Evolutionary conservation across 2,888 invertebrate genomes (phyloP).

Genomic region (Bunonema sp.): DNA sequence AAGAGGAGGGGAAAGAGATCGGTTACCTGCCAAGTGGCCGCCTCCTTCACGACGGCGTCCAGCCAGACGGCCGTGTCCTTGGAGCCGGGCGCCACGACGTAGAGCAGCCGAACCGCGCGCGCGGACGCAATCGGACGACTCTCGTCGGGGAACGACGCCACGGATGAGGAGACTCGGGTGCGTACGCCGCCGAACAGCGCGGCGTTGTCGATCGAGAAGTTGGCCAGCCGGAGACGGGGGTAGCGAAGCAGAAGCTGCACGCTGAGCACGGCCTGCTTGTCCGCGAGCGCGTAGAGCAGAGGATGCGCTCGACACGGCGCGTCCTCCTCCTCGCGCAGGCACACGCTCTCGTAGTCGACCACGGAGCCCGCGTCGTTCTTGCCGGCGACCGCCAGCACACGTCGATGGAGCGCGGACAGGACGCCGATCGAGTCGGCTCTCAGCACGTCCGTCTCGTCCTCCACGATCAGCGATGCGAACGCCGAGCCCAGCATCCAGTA

Average conservation of each 20-base stretch:
- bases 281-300: conserved; percentile 11
- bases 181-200: too few relatives aligned
- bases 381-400: too few relatives aligned
- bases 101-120: conserved; percentile 27
- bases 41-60: conserved; percentile 9
- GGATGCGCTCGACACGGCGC: too few relatives aligned
- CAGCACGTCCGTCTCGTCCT: conserved; percentile 14
- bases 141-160: too few relatives aligned
- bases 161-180: too few relatives aligned
- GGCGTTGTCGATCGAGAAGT: conserved; percentile 34
- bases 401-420: too few relatives aligned
- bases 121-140: conserved; percentile 19
- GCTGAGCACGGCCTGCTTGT: conserved; percentile 8
- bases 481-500: conserved; percentile 36
- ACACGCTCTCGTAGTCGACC: too few relatives aligned
- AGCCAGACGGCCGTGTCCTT: conserved; percentile 26
- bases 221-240: conserved; percentile 24
- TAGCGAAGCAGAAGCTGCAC: conserved; percentile 22
- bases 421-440: too few relatives aligned
- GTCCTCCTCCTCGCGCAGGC: too few relatives aligned
- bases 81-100: conserved; percentile 18
- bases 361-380: too few relatives aligned
- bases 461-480: conserved; percentile 34
- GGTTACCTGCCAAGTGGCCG: conserved; percentile 8
- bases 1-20: too few relatives aligned